These are phyloP conservation scores for Cyclina sinensis DNA, from an alignment of 1,140 invertebrate species.

Conservation along the genomic window DNA sequence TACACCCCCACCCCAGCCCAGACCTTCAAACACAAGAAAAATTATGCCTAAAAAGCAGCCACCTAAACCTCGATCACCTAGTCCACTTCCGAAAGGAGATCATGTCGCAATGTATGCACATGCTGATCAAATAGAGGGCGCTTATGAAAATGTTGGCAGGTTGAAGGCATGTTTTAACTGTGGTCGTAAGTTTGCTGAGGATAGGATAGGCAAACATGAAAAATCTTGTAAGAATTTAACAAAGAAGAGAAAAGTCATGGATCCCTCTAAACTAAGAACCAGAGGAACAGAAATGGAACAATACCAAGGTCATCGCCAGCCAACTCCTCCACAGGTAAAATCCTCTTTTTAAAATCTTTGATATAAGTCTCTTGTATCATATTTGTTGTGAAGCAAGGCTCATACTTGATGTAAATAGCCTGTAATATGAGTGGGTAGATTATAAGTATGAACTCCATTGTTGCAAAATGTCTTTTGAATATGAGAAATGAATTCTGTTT, in stretches of 20 bases:
- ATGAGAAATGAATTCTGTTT: too few relatives aligned
- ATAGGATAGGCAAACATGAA: slow-evolving; percentile 93
- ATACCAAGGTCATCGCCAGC: slow-evolving; percentile 86
- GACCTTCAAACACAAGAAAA: slow-evolving; percentile 52
- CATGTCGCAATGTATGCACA: slow-evolving; percentile 72
- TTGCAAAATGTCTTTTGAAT: too few relatives aligned
- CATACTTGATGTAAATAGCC: too few relatives aligned
- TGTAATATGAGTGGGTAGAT: too few relatives aligned
- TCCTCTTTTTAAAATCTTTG: not conserved
- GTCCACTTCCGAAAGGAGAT: slow-evolving; percentile 53
- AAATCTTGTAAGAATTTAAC: slow-evolving; percentile 87
- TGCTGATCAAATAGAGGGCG: slow-evolving; percentile 67
- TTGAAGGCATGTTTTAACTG: slow-evolving; percentile 85
- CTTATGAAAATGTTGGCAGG: slow-evolving; percentile 60
- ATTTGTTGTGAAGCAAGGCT: too few relatives aligned
- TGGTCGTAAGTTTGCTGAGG: slow-evolving; percentile 91
- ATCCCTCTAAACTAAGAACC: slow-evolving; percentile 93
- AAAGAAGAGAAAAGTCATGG: slow-evolving; percentile 92
- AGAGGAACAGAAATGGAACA: slow-evolving; percentile 95
- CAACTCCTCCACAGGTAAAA: slow-evolving; percentile 14
- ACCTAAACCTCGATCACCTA: slow-evolving; percentile 25
- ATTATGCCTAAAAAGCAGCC: slow-evolving; percentile 22
- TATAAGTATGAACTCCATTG: too few relatives aligned
- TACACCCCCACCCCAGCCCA: slow-evolving; percentile 68
- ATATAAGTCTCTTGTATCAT: too few relatives aligned